These are phyloP conservation scores for Eulemur coronatus DNA, from an alignment of 2,797 vertebrate species.

Conservation along the genomic window DNA sequence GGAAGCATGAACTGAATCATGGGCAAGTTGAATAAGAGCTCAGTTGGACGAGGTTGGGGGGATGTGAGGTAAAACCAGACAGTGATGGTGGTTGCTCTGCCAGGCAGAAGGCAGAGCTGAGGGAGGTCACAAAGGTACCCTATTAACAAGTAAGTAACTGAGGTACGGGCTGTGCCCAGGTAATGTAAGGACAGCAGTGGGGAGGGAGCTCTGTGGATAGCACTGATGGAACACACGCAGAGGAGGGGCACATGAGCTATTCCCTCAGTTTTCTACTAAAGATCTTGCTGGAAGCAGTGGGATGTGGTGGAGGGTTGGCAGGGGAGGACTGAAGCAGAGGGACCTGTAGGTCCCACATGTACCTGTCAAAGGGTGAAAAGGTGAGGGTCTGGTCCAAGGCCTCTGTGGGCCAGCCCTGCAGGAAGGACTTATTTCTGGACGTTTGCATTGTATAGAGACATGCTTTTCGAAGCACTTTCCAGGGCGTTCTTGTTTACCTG, in stretches of 20 bases:
- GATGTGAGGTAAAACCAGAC: background rate
- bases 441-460: background rate
- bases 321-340: background rate
- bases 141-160: no score
- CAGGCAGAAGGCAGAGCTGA: background rate
- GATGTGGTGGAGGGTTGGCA: background rate
- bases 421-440: background rate
- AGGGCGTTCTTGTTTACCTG: background rate
- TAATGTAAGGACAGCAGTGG: background rate
- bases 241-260: background rate
- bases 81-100: fast-evolving
- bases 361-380: background rate
- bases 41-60: background rate
- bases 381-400: background rate
- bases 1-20: background rate
- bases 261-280: background rate
- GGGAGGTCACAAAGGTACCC: background rate
- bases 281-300: background rate
- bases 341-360: background rate
- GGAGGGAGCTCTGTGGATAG: background rate
- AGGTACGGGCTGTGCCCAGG: no score
- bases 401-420: background rate
- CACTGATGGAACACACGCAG: fast-evolving
- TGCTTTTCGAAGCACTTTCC: background rate
- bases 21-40: background rate